Evolutionary conservation across 1,140 invertebrate genomes (phyloP).

Genomic region (Artemia franciscana): DNA sequence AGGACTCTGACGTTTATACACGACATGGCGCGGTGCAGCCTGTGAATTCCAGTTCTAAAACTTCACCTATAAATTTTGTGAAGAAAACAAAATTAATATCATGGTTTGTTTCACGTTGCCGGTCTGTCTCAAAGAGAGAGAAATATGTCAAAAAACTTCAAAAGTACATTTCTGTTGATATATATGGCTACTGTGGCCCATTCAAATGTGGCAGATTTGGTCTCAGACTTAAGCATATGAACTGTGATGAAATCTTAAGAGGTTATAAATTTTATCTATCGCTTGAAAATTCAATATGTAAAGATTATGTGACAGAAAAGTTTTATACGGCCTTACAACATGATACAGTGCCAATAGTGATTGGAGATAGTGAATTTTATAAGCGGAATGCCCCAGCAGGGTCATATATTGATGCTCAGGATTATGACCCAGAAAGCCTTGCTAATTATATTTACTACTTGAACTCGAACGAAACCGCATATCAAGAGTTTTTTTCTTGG

Average conservation of each 20-base stretch:
- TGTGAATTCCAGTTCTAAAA: background rate
- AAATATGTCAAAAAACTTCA: slow-evolving; percentile 14
- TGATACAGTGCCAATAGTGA: slow-evolving; percentile 14
- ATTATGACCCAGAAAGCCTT: slow-evolving; percentile 5
- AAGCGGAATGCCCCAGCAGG: slow-evolving; percentile 15
- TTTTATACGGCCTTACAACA: slow-evolving; percentile 14
- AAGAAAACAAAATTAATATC: slow-evolving; percentile 15
- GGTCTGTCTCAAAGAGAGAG: slow-evolving; percentile 14
- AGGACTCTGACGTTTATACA: slow-evolving; percentile 18
- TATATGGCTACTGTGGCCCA: slow-evolving; percentile 18
- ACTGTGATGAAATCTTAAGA: slow-evolving; percentile 11
- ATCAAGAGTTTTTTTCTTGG: slow-evolving; percentile 21
- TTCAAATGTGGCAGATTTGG: slow-evolving; percentile 13
- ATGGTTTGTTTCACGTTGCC: slow-evolving; percentile 27
- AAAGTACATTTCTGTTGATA: slow-evolving; percentile 16
- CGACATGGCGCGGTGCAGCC: slow-evolving; percentile 16
- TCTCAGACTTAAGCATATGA: slow-evolving; percentile 5
- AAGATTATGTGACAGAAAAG: slow-evolving; percentile 19
- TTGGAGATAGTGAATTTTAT: slow-evolving; percentile 13
- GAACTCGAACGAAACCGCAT: slow-evolving; percentile 12
- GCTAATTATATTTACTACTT: slow-evolving; percentile 12
- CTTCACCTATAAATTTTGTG: background rate
- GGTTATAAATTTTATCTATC: slow-evolving; percentile 10
- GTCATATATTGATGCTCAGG: slow-evolving; percentile 19
- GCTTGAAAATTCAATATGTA: slow-evolving; percentile 14